phyloP scores from a whole-genome alignment of 2,888 invertebrate species.

The Apodemia zela region DNA sequence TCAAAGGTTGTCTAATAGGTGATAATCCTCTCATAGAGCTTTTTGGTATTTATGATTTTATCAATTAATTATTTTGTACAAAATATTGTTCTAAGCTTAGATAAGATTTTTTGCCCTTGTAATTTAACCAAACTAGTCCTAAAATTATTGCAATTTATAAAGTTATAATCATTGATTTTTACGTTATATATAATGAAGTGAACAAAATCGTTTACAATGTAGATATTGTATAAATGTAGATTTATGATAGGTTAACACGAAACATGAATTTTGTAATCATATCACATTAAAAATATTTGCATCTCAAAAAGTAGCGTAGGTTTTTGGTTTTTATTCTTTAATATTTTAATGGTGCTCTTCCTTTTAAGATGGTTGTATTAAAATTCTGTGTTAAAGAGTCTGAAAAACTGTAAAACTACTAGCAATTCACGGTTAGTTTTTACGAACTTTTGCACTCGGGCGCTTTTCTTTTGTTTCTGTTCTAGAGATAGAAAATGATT shows the following conservation, averaged over 20 bases:
- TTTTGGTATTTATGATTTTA: slow-evolving; percentile 27
- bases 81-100: slow-evolving; percentile 57
- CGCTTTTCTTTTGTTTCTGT: slow-evolving; percentile 1
- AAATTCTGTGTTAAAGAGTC: neutral
- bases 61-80: slow-evolving; percentile 58
- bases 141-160: slow-evolving; percentile 55
- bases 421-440: slow-evolving; percentile 13
- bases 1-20: slow-evolving; percentile 27
- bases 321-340: slow-evolving; percentile 37
- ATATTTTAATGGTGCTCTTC: slow-evolving; percentile 55
- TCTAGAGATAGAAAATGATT: slow-evolving; percentile 3
- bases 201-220: slow-evolving; percentile 45
- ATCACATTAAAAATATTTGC: slow-evolving; percentile 60
- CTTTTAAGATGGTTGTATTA: slow-evolving; percentile 4
- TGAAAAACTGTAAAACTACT: slow-evolving; percentile 1
- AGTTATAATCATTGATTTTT: slow-evolving; percentile 36
- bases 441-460: slow-evolving; percentile 12
- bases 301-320: slow-evolving; percentile 46
- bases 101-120: slow-evolving; percentile 73
- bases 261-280: slow-evolving; percentile 77
- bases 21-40: slow-evolving; percentile 28
- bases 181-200: slow-evolving; percentile 45
- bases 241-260: slow-evolving; percentile 53
- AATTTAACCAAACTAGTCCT: slow-evolving; percentile 77
- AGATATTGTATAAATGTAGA: slow-evolving; percentile 75